Evolutionary conservation across 2,888 invertebrate species (phyloP).

Genomic region (Lepetodrilus schrolli): DNA sequence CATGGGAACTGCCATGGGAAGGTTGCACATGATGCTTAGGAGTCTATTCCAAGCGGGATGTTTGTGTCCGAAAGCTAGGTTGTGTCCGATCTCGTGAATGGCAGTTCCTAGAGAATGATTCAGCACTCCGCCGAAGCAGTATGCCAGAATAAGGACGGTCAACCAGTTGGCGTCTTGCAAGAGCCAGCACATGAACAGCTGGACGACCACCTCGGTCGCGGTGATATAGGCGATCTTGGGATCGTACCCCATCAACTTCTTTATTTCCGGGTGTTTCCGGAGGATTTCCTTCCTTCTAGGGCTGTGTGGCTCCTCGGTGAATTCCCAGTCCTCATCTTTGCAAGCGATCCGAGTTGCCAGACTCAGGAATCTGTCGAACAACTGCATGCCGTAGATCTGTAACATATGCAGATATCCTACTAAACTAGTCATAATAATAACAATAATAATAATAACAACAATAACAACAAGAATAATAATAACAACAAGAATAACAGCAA

Average conservation of each 20-base stretch:
- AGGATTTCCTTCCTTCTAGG: constrained; percentile 92
- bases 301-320: constrained; percentile 97
- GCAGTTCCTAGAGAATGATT: constrained; percentile 75
- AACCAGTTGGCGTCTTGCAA: constrained; percentile 66
- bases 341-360: constrained; percentile 49
- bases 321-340: constrained; percentile 84
- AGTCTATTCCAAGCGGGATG: constrained; percentile 67
- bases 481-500: no score
- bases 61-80: constrained; percentile 73
- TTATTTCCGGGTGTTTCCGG: constrained; percentile 74
- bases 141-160: constrained; percentile 61
- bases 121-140: constrained; percentile 68
- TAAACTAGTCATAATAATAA: no score
- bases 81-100: constrained; percentile 75
- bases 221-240: constrained; percentile 67
- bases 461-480: no score
- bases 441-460: no score
- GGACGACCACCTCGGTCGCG: constrained; percentile 57
- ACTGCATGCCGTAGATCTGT: constrained; percentile 38
- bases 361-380: constrained; percentile 50
- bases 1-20: constrained; percentile 73
- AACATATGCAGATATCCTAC: no score
- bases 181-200: constrained; percentile 63
- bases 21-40: constrained; percentile 72
- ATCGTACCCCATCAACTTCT: constrained; percentile 74